Conservation (phyloP, 2,113 vertebrate genomes). For the Pungitius pungitius region DNA sequence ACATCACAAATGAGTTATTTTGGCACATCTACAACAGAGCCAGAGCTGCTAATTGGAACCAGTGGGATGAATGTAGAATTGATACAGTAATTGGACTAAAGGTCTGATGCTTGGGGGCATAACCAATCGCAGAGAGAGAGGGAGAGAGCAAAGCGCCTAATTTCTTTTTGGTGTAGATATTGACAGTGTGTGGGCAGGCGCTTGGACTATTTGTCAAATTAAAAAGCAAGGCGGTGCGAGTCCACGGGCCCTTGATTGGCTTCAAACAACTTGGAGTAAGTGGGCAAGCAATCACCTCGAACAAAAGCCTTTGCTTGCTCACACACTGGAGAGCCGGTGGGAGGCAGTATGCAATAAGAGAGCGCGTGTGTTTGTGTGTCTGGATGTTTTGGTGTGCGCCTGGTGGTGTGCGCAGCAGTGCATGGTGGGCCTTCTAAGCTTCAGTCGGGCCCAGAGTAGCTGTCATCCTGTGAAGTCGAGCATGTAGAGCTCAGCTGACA, state of each 20-base stretch:
- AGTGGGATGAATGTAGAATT: slow-evolving; percentile 60
- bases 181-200: slow-evolving; percentile 67
- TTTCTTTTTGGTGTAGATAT: slow-evolving; percentile 61
- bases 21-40: slow-evolving; percentile 49
- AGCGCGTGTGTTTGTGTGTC: slow-evolving; percentile 1
- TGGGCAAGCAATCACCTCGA: slow-evolving; percentile 60
- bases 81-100: slow-evolving; percentile 71
- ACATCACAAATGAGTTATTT: slow-evolving; percentile 63
- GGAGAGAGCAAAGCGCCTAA: slow-evolving; percentile 27
- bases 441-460: slow-evolving; percentile 42
- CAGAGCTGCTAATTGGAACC: slow-evolving; percentile 67
- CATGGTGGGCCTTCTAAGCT: slow-evolving; percentile 38
- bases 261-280: slow-evolving; percentile 62
- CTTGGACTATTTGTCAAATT: slow-evolving; percentile 72
- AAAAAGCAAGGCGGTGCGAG: slow-evolving; percentile 59
- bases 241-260: slow-evolving; percentile 64
- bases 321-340: slow-evolving; percentile 16
- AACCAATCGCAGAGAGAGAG: slow-evolving; percentile 36
- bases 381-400: slow-evolving; percentile 14
- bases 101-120: slow-evolving; percentile 54
- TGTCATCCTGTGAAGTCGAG: slow-evolving; percentile 67
- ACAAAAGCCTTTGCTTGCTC: slow-evolving; percentile 57
- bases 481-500: slow-evolving; percentile 57
- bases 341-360: slow-evolving; percentile 26
- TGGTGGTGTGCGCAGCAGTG: slow-evolving; percentile 30